Evolutionary conservation across 2,797 vertebrate genomes (phyloP).

Genomic region (Molossus molossus): DNA sequence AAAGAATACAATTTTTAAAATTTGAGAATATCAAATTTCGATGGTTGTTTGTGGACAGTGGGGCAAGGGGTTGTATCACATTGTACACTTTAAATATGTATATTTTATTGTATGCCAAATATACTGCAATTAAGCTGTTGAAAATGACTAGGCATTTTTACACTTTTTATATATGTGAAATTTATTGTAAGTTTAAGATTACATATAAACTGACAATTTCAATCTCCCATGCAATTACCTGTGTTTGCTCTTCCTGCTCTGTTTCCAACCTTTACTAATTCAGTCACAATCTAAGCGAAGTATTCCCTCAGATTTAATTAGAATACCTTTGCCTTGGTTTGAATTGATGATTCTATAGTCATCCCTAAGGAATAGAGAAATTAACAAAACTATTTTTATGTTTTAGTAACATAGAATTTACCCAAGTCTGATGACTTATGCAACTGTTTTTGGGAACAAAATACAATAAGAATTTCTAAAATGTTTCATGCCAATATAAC

Average conservation of each 20-base stretch:
- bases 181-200: constrained; percentile 50
- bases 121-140: not conserved
- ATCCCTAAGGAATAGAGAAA: constrained; percentile 22
- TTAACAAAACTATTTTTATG: constrained; percentile 14
- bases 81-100: not conserved
- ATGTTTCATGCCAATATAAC: not conserved
- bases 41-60: not conserved
- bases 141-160: constrained; percentile 11
- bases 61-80: not conserved
- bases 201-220: not conserved
- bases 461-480: constrained; percentile 51
- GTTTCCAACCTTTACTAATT: constrained; percentile 27
- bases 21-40: not conserved
- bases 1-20: not conserved
- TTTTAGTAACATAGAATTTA: constrained; percentile 40
- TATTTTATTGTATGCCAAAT: not conserved
- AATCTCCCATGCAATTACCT: constrained; percentile 21
- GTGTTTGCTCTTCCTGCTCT: constrained; percentile 33
- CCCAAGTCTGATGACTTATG: not conserved
- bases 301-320: constrained; percentile 47
- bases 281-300: not conserved
- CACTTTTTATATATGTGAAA: not conserved
- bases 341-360: not conserved
- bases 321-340: constrained; percentile 41
- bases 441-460: constrained; percentile 7